Evolutionary conservation across 2,888 invertebrate species (phyloP).

Genomic region (Carcina quercana): DNA sequence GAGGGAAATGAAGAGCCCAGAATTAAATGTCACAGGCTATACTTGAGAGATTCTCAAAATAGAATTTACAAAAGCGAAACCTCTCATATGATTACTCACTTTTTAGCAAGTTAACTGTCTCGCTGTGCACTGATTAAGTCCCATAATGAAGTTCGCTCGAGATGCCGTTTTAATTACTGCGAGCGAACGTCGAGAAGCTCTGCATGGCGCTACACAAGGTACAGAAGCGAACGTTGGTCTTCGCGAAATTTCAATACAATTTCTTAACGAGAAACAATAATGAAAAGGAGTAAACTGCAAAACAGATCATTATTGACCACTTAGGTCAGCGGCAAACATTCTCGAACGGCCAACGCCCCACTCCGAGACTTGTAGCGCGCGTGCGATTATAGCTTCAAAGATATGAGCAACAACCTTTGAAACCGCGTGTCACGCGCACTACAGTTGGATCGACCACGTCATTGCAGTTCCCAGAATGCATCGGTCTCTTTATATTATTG

Average conservation of each 20-base stretch:
- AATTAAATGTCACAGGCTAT: too few species aligned
- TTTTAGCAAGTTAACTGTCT: conserved; percentile 52
- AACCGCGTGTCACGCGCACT: conserved; percentile 28
- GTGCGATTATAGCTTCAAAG: conserved; percentile 33
- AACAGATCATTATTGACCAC: conserved; percentile 71
- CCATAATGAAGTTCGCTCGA: conserved; percentile 53
- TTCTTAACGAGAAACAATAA: conserved; percentile 36
- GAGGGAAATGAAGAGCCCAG: too few species aligned
- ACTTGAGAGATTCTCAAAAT: too few species aligned
- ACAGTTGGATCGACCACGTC: conserved; percentile 46
- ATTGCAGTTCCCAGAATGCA: conserved; percentile 68
- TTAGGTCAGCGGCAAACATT: conserved; percentile 69
- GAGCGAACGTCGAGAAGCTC: conserved; percentile 27
- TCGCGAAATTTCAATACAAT: conserved; percentile 7
- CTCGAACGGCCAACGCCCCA: conserved; percentile 67
- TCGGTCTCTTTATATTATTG: conserved; percentile 52
- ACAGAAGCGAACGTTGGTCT: conserved; percentile 4
- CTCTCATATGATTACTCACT: conserved; percentile 31
- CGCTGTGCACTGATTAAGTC: conserved; percentile 60
- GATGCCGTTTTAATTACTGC: conserved; percentile 57
- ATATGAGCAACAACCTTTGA: conserved; percentile 29
- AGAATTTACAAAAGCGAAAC: conserved; percentile 39
- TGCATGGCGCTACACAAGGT: too few species aligned
- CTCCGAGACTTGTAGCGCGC: too few species aligned
- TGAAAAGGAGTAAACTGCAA: conserved; percentile 49